A percentile compares a stretch with the other conserved stretches of the same genome.
Conservation (phyloP, 2,797 vertebrate species). For the Phalloptychus januarius region DNA sequence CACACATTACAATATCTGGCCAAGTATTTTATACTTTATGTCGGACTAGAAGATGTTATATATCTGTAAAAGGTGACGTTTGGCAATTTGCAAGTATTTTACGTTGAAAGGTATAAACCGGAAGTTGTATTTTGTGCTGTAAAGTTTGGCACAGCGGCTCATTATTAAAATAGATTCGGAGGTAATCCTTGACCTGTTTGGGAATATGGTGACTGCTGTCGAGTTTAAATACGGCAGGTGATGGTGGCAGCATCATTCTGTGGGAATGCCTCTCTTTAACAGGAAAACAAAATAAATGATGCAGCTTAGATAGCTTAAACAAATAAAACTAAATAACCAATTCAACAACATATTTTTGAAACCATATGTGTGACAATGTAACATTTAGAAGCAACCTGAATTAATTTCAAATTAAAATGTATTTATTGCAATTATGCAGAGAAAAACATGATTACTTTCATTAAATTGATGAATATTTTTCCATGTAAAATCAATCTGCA, state of each 20-base stretch:
- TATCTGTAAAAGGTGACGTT: too few relatives aligned
- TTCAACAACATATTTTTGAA: background rate
- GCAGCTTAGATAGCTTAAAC: background rate
- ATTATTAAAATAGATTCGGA: background rate
- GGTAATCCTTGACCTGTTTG: background rate
- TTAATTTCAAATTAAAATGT: background rate
- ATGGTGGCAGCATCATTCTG: background rate
- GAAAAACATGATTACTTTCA: background rate
- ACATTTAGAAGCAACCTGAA: background rate
- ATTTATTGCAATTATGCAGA: background rate
- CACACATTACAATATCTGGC: background rate
- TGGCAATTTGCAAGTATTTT: background rate
- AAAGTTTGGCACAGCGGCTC: background rate
- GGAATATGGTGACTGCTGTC: background rate
- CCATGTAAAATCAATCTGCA: background rate
- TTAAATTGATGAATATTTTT: background rate
- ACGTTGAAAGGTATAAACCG: background rate
- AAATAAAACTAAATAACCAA: background rate
- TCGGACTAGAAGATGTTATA: background rate
- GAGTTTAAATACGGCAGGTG: background rate
- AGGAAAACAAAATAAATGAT: background rate
- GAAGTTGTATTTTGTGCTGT: slow-evolving; percentile 2
- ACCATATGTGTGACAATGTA: too few relatives aligned
- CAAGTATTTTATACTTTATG: background rate
- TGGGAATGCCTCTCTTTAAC: background rate